Conservation (phyloP, 2,888 invertebrate genomes). For the Tuberolachnus salignus region DNA sequence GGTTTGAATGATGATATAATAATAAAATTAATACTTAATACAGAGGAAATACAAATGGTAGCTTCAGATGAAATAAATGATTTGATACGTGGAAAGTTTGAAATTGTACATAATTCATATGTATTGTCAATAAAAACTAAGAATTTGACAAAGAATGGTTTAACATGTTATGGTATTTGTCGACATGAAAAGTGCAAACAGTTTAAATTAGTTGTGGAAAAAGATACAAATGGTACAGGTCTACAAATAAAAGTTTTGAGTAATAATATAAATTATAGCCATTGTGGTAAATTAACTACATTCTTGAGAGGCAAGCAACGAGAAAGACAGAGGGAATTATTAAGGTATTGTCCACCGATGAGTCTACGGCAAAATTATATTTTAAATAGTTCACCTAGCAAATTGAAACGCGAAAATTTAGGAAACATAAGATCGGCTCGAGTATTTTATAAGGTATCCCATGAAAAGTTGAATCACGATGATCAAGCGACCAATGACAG, state of each 20-base stretch:
- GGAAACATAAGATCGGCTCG: not conserved
- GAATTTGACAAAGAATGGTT: not conserved
- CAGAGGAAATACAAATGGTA: not conserved
- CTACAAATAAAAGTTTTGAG: not conserved
- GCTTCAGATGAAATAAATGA: conserved; percentile 1
- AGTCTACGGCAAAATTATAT: no score
- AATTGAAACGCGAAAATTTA: not conserved
- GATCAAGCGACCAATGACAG: not conserved
- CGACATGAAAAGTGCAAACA: not conserved
- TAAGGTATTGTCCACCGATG: conserved; percentile 11
- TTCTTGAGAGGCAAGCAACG: not conserved
- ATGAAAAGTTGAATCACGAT: not conserved
- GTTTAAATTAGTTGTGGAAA: not conserved
- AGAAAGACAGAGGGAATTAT: not conserved
- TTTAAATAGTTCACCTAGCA: not conserved
- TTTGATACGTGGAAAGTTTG: conserved; percentile 13
- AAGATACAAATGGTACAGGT: not conserved
- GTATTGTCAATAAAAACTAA: not conserved
- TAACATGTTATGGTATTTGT: conserved; percentile 9
- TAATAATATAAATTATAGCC: not conserved
- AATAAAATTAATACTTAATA: not conserved
- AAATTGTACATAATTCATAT: conserved; percentile 15
- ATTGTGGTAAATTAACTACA: not conserved
- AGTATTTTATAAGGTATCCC: not conserved
- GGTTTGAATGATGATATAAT: not conserved